Evolutionary conservation across 2,888 invertebrate genomes (phyloP).

Genomic region (Boloria euphrosyne): DNA sequence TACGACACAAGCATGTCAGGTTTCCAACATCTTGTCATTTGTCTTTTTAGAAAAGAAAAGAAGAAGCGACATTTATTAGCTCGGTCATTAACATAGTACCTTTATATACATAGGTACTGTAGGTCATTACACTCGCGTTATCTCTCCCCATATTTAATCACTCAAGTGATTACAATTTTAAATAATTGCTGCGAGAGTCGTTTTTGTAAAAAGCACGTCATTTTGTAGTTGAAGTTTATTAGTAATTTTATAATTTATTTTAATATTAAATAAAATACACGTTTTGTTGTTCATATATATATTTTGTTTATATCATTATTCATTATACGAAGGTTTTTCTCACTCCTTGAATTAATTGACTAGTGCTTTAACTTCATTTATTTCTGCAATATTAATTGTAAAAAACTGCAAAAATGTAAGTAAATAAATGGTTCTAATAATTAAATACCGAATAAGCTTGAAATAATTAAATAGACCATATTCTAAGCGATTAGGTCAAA

Average conservation of each 20-base stretch:
- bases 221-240: not conserved
- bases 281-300: too few species aligned
- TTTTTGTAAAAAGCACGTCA: too few species aligned
- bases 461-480: constrained; percentile 32
- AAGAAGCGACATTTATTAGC: not conserved
- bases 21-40: not conserved
- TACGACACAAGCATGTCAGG: not conserved
- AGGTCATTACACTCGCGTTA: constrained; percentile 61
- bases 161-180: constrained; percentile 5
- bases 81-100: not conserved
- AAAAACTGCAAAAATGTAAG: not conserved
- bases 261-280: constrained; percentile 1
- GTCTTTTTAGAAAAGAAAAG: not conserved
- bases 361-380: too few species aligned
- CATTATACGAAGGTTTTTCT: too few species aligned
- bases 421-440: not conserved
- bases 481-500: constrained; percentile 26
- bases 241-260: too few species aligned
- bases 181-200: not conserved
- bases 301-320: too few species aligned
- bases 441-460: not conserved
- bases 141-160: constrained; percentile 53
- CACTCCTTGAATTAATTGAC: too few species aligned
- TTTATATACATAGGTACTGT: not conserved
- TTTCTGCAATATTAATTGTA: too few species aligned